Evolutionary conservation across 1,140 invertebrate genomes (phyloP), one percentile per base, ranked within the genome.

Genomic region (Platyscapa corneri): DNA sequence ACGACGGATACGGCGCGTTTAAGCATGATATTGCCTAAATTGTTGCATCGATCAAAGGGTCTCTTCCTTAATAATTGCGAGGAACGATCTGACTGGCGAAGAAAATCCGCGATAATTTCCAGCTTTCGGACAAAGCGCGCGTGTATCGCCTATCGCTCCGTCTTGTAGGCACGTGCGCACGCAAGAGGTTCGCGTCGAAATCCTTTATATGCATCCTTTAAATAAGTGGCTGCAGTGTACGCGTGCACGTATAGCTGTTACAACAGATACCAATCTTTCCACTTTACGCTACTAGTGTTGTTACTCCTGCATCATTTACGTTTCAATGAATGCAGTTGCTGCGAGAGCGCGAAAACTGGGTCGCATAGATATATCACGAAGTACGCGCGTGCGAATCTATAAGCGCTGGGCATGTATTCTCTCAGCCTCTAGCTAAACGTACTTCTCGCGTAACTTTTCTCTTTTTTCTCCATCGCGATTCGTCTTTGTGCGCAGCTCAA

Each of bases 271-370:
- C 18, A 82, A 82, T 82, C 80, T 82, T 56, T 82, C 18, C 37
- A 30, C 27, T 30, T 60, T 80, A 16, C 20, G 3, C 0, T n/a
- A 7, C 23, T 8, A n/a, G 23, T n/a, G 46, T 78, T 74, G 70
- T 74, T 74, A 74, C 23, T 42, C 37, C 70, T 56, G 42, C 32
- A 82, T 56, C 70, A 82, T 78, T 72, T 74, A 39, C 72, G 82
- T 76, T 76, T 56, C 82, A 39, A 76, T 83, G 72, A 83, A 76
- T 64, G 72, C 72, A 56, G 37, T 23, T 74, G 70, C 70, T 39
- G 53, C 81, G 77, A 42, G 37, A 80, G 78, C 60, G 53, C 82
- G 37, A 83, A 83, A 83, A 83, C 82, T 83, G 37, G 82, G 82
- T 83, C 82, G 49, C 65, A 34, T 60, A 37, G 53, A 78, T 64